These are phyloP conservation scores for Corvus hawaiiensis DNA, from an alignment of 2,113 vertebrate genomes.

Conservation along the genomic window DNA sequence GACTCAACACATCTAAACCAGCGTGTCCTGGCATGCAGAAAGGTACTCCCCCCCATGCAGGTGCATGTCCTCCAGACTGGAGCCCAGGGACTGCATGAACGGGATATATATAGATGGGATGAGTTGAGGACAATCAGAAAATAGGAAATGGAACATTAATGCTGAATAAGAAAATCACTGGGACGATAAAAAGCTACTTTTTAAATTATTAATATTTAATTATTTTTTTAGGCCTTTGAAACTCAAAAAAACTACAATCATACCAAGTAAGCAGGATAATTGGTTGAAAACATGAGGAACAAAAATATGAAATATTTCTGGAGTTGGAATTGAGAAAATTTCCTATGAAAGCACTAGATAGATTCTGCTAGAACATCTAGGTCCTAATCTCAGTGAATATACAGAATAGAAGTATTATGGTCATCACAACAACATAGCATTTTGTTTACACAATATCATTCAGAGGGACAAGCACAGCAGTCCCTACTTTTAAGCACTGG, in stretches of 20 bases:
- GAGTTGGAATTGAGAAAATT: background rate
- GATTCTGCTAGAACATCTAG: background rate
- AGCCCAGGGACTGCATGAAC: background rate
- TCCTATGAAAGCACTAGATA: background rate
- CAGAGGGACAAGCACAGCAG: background rate
- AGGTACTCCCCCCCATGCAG: background rate
- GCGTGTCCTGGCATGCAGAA: background rate
- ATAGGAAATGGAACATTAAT: background rate
- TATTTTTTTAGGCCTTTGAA: background rate
- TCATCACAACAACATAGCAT: background rate
- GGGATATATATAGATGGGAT: background rate
- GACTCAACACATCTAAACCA: background rate
- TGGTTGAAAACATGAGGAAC: background rate
- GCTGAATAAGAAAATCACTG: background rate
- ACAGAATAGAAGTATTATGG: background rate
- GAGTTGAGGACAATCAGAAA: background rate
- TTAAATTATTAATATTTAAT: background rate
- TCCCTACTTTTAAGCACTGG: background rate
- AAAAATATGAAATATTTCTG: background rate
- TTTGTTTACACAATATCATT: rapidly evolving
- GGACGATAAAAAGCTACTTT: background rate
- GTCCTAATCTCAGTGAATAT: background rate
- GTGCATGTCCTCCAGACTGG: background rate
- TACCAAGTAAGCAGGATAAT: background rate
- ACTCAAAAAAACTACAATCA: background rate